Evolutionary conservation across 2,113 vertebrate species (phyloP), one percentile per base, ranked within the genome.

Genomic region (Maccullochella peelii): DNA sequence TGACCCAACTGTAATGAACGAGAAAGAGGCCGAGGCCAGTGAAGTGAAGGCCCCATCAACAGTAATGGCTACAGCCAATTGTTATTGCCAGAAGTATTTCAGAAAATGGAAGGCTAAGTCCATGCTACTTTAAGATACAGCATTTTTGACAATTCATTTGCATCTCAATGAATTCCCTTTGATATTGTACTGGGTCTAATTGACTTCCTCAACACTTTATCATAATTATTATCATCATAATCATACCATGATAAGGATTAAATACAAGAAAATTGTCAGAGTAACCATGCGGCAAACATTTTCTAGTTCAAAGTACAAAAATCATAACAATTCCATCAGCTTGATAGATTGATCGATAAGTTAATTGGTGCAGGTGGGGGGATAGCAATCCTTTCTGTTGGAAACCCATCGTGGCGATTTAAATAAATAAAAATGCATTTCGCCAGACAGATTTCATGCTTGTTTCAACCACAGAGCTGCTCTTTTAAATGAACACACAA

Each of bases 61-160:
- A 67, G 65, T 52, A 25, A 69, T 75, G 47, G 79, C 80, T 77
- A 87, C 87, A 73, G 77, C 59, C 58, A 21, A 59, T 84, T 33
- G 59, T 93, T 94, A 94, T 94, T 94, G 93, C 90, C 90, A 79
- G 86, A 80, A 77, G 20, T 76, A 75, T 59, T 79, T 83, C 21
- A 76, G 55, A 76, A 80, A 77, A 86, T 73, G 83, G 85, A 94
- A 92, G 88, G 89, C 88, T 87, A 89, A 82, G 67, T 81, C 82
- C 84, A 92, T 93, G 95, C 93, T 94, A 94, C 94, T 82, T 82
- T 44, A 79, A 83, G 83, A 88, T 80, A 83, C 79, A 89, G 74
- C 75, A 83, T 57, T 84, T 86, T 38, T 86, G 70, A 74, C 54
- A 83, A 50, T 55, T 70, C 21, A 30, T 75, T 76, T 73, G 67